Base-by-base conservation (phyloP, 2,888 invertebrate species). In the Drosophila neotestacea region DNA sequence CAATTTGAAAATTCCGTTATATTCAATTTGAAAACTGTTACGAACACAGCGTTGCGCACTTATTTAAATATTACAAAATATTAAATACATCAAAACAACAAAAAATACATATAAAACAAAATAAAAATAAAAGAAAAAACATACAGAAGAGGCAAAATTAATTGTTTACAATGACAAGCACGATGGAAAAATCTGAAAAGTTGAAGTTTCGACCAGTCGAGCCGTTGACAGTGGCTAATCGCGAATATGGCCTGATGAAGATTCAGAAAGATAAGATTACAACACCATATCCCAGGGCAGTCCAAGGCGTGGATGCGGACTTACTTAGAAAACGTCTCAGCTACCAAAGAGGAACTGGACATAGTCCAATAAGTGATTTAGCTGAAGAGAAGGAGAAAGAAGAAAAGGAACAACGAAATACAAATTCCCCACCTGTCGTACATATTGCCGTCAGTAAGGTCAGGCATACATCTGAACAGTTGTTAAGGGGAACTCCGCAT, bases 241-340 rank as follows among this genome's bases (percentile, higher is more conserved):
- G 62, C 1, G 44, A 73, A 0, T 70, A 75, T 50, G 75, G 72
- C 0, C 22, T 75, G 11, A 42, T 70, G 30, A 30, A 34, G 0
- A 10, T 52, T n/a, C 13, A 28, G 4, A 6, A 9, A 4, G 32
- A n/a, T 4, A 51, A 27, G 0, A n/a, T 11, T 30, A 10, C 7
- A 10, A 73, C 72, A 6, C 75, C 75, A 7, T 70, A 13, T 54
- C 62, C 72, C 11, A 16, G n/a, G 2, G 0, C 0, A 0, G 2
- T 0, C 1, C 1, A 4, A 1, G 1, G 39, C 0, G 11, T 48
- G 1, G 56, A 75, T 39, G 22, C 48, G 1, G 30, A 41, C 0
- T 5, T 42, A 4, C 48, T 73, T 0, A 2, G 28, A 0, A 5
- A 55, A 7, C 75, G 74, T 39, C 50, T 73, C 0, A 13, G 4